Percentiles rank a stretch among this genome's conserved stretches.
Evolutionary conservation across 2,113 vertebrate genomes (phyloP).

Genomic region (Mustelus asterias): DNA sequence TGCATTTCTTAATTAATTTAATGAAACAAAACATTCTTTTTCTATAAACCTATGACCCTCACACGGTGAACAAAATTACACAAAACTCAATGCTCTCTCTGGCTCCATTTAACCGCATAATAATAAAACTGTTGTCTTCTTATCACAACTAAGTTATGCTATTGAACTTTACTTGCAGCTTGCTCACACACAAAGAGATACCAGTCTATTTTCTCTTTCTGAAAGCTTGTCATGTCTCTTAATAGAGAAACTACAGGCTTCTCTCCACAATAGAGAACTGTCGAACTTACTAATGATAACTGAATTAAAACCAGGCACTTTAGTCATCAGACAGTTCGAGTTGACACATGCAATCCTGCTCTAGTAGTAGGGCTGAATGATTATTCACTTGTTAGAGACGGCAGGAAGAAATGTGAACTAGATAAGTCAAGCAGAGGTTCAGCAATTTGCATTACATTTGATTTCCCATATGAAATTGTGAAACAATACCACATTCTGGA

Average conservation of each 20-base stretch:
- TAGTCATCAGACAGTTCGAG: background rate
- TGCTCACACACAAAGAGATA: background rate
- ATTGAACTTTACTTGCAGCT: background rate
- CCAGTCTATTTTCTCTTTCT: background rate
- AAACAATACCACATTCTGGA: background rate
- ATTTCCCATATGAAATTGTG: conserved; percentile 11
- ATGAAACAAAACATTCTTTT: too few relatives aligned
- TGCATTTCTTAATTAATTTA: too few relatives aligned
- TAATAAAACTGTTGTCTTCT: background rate
- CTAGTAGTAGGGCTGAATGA: conserved; percentile 2
- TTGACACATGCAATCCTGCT: background rate
- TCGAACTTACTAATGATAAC: background rate
- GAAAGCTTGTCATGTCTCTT: background rate
- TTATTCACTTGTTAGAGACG: conserved; percentile 3
- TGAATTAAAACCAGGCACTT: background rate
- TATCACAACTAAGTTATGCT: background rate
- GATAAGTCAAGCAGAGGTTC: background rate
- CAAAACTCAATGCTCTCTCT: background rate
- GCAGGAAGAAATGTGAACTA: background rate
- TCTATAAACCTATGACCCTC: background rate
- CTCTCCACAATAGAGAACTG: background rate
- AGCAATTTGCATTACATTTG: conserved; percentile 12
- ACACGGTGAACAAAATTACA: background rate
- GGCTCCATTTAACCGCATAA: background rate
- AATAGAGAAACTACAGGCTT: background rate